These are phyloP conservation scores for Geotrypetes seraphini DNA, from an alignment of 2,797 vertebrate species.

Conservation along the genomic window DNA sequence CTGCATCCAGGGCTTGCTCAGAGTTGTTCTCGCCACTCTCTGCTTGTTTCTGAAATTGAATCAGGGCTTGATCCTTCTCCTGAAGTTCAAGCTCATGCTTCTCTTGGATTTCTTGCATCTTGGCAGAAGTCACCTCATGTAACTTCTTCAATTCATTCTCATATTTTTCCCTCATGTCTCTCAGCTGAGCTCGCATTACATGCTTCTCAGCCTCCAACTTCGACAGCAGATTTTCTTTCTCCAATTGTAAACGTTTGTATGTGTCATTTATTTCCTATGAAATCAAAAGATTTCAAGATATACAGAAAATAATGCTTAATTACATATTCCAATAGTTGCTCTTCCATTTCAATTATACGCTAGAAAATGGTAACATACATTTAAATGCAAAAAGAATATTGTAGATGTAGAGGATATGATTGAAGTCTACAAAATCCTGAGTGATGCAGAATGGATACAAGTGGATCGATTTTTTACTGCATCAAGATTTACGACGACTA, in stretches of 20 bases:
- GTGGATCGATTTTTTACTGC: no score
- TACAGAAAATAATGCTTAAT: not conserved
- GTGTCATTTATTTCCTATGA: slow-evolving; percentile 65
- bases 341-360: not conserved
- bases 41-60: slow-evolving; percentile 48
- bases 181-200: slow-evolving; percentile 79
- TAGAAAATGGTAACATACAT: no score
- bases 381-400: no score
- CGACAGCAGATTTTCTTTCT: slow-evolving; percentile 74
- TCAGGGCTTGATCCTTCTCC: slow-evolving; percentile 51
- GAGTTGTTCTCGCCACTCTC: slow-evolving; percentile 20
- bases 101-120: slow-evolving; percentile 37
- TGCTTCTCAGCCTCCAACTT: slow-evolving; percentile 86
- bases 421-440: no score
- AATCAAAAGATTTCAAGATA: not conserved
- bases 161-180: slow-evolving; percentile 80
- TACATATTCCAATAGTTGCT: not conserved
- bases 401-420: no score
- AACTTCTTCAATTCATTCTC: slow-evolving; percentile 56
- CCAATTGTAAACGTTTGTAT: slow-evolving; percentile 55
- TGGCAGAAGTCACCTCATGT: slow-evolving; percentile 35
- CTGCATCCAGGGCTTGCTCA: slow-evolving; percentile 1
- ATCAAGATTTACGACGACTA: no score
- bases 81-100: slow-evolving; percentile 57
- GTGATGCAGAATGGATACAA: no score